Evolutionary conservation across 2,888 invertebrate species (phyloP).

Genomic region (Rhamphomyia laevipes): DNA sequence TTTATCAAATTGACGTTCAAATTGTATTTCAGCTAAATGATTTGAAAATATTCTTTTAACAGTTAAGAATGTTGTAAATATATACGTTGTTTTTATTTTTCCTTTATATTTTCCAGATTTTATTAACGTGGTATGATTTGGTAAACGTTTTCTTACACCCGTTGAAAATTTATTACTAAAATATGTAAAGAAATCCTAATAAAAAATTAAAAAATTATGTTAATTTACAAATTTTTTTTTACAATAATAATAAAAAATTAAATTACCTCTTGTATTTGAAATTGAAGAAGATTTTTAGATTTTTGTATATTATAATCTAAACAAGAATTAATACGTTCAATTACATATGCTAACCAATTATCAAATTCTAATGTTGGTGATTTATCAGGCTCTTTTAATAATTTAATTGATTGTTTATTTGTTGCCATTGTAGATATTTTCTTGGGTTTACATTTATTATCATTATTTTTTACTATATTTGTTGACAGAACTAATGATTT

Average conservation of each 20-base stretch:
- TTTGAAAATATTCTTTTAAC: slow-evolving; percentile 62
- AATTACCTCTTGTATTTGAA: slow-evolving; percentile 54
- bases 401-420: neutral
- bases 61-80: slow-evolving; percentile 56
- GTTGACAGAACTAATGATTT: neutral
- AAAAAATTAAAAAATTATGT: slow-evolving; percentile 10
- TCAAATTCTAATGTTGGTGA: slow-evolving; percentile 40
- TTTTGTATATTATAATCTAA: slow-evolving; percentile 59
- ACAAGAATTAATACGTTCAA: slow-evolving; percentile 62
- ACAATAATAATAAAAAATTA: neutral
- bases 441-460: neutral
- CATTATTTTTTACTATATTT: neutral
- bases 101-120: slow-evolving; percentile 52
- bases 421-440: neutral
- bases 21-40: neutral
- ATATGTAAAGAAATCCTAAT: slow-evolving; percentile 54
- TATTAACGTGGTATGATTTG: slow-evolving; percentile 50
- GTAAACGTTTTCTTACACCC: slow-evolving; percentile 50
- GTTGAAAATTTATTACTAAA: slow-evolving; percentile 57
- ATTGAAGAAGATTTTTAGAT: slow-evolving; percentile 52
- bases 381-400: neutral
- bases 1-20: slow-evolving; percentile 51
- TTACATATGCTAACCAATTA: slow-evolving; percentile 63
- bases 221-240: neutral
- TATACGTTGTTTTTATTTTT: slow-evolving; percentile 59